Base-by-base conservation (phyloP, 2,888 invertebrate genomes). In the Chaetogeoica ovagalla region DNA sequence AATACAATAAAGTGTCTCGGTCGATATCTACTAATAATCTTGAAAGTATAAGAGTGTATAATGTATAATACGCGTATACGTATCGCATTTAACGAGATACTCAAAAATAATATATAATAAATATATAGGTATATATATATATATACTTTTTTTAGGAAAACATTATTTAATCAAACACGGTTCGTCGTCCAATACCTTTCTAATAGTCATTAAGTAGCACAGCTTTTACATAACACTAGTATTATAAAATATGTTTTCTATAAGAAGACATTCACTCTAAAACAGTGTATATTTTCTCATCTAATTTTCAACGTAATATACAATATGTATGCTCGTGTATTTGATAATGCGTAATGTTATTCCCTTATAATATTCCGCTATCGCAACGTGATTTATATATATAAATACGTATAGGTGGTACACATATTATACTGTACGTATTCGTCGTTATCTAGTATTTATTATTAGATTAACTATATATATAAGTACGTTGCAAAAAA, bases 181-280 rank as follows among this genome's bases (percentile, higher is more conserved):
- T 30, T 4, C 43, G 63, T 66, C 57, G 65, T 74, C 39, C 65
- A 8, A 65, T 39, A 23, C 74, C 65, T 75, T 75, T 75, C 74
- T 75, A 75, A 75, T 66, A 75, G 39, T 65, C 74, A 55, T 57
- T 66, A 73, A 71, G 74, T 66, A 75, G 65, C 74, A 75, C 74
- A 57, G 74, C 57, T 75, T 71, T 75, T 66, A 75, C 57, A 66
- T 75, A 75, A 75, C 74, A 23, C 63, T 37, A 55, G 57, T 66
- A 66, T 63, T 65, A 65, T 55, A 55, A 55, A 55, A 65, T 65
- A 52, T 66, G 39, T 66, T 65, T 62, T 55, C n/a, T 66, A 52
- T 48, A 17, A 52, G 63, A 73, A 73, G 48, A 73, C 72, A 74
- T 74, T 63, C 74, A 65, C 74, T 74, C 37, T 65, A 52, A 48